Percentiles rank a stretch among this genome's conserved stretches.
Evolutionary conservation across 2,888 invertebrate species (phyloP).

Genomic region (Stegophylla sp.): DNA sequence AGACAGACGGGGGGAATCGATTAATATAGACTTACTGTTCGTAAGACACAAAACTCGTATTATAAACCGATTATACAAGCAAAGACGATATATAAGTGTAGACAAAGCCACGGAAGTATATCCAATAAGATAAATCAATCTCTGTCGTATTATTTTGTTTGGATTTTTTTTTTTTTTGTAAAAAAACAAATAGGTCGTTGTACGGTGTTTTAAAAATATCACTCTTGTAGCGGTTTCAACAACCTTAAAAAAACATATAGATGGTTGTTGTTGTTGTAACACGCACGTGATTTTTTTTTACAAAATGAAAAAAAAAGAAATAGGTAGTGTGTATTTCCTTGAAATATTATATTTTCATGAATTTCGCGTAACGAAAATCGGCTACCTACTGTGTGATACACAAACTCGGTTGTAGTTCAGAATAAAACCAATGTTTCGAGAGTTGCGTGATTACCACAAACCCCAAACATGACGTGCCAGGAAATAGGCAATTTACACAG

Average conservation of each 20-base stretch:
- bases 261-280: background rate
- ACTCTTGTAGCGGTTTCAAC: background rate
- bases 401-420: background rate
- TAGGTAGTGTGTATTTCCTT: background rate
- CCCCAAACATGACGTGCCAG: background rate
- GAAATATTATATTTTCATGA: background rate
- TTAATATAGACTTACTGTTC: slow-evolving; percentile 29
- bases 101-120: slow-evolving; percentile 13
- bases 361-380: background rate
- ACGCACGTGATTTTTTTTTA: background rate
- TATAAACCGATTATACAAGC: slow-evolving; percentile 16
- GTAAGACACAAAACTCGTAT: slow-evolving; percentile 38
- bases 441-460: background rate
- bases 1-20: slow-evolving; percentile 22
- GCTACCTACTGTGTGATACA: background rate
- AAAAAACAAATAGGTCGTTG: background rate
- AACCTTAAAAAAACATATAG: background rate
- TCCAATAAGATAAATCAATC: slow-evolving; percentile 30
- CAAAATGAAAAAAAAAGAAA: background rate
- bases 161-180: background rate
- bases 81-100: background rate
- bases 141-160: slow-evolving; percentile 8
- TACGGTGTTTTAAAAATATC: background rate
- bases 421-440: background rate
- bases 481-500: background rate